These are phyloP conservation scores for Rynchops niger DNA, from an alignment of 2,113 vertebrate genomes.

Conservation along the genomic window DNA sequence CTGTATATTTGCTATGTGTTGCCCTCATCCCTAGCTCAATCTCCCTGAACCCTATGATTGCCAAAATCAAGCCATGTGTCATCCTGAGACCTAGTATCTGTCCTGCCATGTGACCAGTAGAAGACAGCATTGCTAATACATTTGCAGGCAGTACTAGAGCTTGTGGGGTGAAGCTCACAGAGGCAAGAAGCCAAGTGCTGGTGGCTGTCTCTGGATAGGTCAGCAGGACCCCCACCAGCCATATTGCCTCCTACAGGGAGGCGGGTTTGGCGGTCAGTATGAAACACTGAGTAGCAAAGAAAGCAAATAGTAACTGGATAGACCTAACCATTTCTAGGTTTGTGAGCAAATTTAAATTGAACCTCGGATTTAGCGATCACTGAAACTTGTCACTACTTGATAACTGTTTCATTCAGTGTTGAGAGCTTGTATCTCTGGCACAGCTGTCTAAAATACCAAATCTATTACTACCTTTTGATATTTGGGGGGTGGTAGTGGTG, in stretches of 20 bases:
- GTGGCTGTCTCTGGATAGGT: background rate
- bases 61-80: background rate
- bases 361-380: background rate
- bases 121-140: background rate
- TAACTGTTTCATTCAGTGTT: background rate
- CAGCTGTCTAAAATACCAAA: background rate
- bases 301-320: background rate
- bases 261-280: background rate
- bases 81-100: background rate
- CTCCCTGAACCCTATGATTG: background rate
- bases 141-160: background rate
- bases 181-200: background rate
- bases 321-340: background rate
- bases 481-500: background rate
- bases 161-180: fast-evolving
- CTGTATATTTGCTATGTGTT: background rate
- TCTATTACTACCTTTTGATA: background rate
- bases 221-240: background rate
- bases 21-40: background rate
- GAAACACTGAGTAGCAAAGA: background rate
- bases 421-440: background rate
- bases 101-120: background rate
- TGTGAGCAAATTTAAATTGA: background rate
- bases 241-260: background rate
- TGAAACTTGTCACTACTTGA: background rate